Conservation (phyloP, 2,888 invertebrate species). For the Andrena camellia region DNA sequence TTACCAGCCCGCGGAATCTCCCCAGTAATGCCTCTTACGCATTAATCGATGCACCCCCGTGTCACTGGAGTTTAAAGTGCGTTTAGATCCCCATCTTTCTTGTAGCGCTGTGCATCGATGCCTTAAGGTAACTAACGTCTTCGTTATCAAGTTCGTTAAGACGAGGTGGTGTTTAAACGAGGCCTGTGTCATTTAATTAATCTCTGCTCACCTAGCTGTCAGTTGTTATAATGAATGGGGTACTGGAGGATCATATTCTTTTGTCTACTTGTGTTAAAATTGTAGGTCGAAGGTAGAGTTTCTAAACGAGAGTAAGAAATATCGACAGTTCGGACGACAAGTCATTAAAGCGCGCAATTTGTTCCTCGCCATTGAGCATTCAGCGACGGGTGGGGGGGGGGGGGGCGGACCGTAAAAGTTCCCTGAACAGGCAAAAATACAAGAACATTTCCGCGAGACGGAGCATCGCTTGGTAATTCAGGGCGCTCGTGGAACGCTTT, state of each 20-base stretch:
- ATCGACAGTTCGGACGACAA: background rate
- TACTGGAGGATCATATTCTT: no score
- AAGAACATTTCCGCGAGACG: constrained; percentile 42
- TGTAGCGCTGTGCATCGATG: background rate
- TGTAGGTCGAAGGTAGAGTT: background rate
- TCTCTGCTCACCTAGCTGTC: no score
- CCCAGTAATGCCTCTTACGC: constrained; percentile 17
- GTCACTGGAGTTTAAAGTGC: background rate
- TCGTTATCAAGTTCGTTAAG: background rate
- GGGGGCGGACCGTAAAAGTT: background rate
- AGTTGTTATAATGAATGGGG: no score
- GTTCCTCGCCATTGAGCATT: background rate
- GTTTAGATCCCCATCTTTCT: constrained; percentile 9
- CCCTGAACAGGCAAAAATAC: background rate
- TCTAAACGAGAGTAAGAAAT: background rate
- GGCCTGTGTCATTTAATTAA: background rate
- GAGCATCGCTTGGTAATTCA: constrained; percentile 63
- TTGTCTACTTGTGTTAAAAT: no score
- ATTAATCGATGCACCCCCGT: constrained; percentile 29
- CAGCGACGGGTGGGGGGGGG: no score
- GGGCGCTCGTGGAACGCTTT: constrained; percentile 37
- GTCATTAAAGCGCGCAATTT: constrained; percentile 7
- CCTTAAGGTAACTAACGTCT: background rate
- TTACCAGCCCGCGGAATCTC: constrained; percentile 47
- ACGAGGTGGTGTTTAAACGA: background rate